These are phyloP conservation scores for Ommatoiulus sabulosus DNA, from an alignment of 2,888 invertebrate genomes.

Conservation along the genomic window DNA sequence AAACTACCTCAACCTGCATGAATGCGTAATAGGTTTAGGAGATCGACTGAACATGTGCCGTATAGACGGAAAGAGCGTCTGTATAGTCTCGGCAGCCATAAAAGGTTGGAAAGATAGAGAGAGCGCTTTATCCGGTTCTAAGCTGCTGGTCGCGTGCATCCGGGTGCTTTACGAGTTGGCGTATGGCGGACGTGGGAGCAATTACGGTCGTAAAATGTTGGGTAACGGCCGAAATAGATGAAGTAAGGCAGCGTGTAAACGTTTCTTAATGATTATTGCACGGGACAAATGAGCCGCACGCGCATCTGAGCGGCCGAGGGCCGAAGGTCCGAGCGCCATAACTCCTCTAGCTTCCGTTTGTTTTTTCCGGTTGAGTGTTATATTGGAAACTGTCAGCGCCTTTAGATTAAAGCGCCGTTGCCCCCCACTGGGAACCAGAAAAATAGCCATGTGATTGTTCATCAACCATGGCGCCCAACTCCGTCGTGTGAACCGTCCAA, in stretches of 20 bases:
- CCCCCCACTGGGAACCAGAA: background rate
- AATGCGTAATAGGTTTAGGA: too few species aligned
- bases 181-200: constrained; percentile 56
- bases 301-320: background rate
- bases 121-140: background rate
- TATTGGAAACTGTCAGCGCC: constrained; percentile 34
- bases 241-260: constrained; percentile 56
- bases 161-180: constrained; percentile 41
- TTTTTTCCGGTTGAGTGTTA: background rate
- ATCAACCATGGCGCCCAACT: too few species aligned
- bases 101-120: background rate
- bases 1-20: too few species aligned
- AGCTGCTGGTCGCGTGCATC: constrained; percentile 7
- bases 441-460: too few species aligned
- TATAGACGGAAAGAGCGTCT: too few species aligned
- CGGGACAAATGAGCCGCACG: constrained; percentile 46
- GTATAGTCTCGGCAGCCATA: background rate
- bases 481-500: too few species aligned
- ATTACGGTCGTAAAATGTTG: constrained; percentile 56
- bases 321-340: constrained; percentile 27
- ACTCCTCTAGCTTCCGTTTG: constrained; percentile 4
- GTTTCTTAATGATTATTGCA: constrained; percentile 57
- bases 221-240: constrained; percentile 54
- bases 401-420: constrained; percentile 7
- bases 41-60: too few species aligned